These are phyloP conservation scores for Magallana angulata DNA, from an alignment of 1,140 invertebrate genomes.

Conservation along the genomic window DNA sequence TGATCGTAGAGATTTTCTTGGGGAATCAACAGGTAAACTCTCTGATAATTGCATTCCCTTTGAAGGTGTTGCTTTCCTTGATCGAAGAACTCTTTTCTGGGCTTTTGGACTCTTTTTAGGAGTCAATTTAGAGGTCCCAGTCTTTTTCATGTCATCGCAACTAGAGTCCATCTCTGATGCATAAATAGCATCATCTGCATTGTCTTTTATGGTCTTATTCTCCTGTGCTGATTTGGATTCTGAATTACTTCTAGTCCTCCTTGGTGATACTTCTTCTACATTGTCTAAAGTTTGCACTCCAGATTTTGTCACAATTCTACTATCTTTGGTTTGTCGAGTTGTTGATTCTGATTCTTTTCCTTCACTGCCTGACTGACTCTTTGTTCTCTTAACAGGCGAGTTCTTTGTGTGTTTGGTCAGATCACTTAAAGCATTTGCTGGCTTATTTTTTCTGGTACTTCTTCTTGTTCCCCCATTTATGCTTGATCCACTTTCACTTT, in stretches of 20 bases:
- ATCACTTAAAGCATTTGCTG: neutral
- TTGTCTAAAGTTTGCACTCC: neutral
- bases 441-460: slow-evolving; percentile 10
- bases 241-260: neutral
- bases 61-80: neutral
- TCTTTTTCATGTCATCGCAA: neutral
- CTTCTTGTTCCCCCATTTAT: slow-evolving; percentile 12
- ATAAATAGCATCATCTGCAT: neutral
- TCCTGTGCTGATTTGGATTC: neutral
- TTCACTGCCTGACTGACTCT: neutral
- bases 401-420: too few species aligned
- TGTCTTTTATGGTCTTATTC: neutral
- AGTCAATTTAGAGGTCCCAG: neutral
- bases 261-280: neutral
- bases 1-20: neutral
- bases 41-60: neutral
- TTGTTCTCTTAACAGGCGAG: neutral
- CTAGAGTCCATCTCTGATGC: too few species aligned
- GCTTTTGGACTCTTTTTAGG: neutral
- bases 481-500: slow-evolving; percentile 23
- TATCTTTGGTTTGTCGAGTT: neutral
- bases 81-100: neutral
- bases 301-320: neutral
- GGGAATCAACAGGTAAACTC: neutral
- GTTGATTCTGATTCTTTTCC: neutral